phyloP scores from a whole-genome alignment of 2,113 vertebrate genomes.

The Colistium nudipinnis region DNA sequence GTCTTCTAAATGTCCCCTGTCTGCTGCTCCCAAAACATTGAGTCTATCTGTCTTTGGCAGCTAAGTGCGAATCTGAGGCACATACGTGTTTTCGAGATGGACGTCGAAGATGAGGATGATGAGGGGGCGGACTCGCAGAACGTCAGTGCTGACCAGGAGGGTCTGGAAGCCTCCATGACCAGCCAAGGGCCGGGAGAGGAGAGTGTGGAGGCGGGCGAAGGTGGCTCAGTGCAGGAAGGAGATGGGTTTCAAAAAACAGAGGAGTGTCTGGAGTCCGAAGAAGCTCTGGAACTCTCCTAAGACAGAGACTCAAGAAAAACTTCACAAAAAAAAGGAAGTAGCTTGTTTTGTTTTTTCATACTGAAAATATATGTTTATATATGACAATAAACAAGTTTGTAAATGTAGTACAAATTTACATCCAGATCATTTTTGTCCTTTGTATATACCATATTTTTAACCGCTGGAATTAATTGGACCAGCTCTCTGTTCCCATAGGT shows the following conservation, averaged over 20 bases:
- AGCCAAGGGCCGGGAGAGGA: conserved; percentile 63
- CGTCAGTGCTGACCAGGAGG: conserved; percentile 78
- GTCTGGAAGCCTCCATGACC: conserved; percentile 72
- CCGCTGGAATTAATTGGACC: too few species aligned
- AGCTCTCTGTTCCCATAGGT: not conserved
- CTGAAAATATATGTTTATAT: not conserved
- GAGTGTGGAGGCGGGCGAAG: conserved; percentile 28
- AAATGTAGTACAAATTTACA: too few species aligned
- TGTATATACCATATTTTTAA: too few species aligned
- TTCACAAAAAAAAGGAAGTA: not conserved
- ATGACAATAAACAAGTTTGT: conserved; percentile 42
- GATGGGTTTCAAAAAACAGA: conserved; percentile 32
- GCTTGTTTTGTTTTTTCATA: not conserved
- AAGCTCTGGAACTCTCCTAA: conserved; percentile 62
- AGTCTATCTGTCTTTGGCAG: conserved; percentile 68
- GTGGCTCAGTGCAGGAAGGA: conserved; percentile 10
- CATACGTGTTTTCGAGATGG: conserved; percentile 96
- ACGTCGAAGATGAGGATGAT: conserved; percentile 96
- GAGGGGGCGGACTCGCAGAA: conserved; percentile 86
- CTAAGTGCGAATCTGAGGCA: conserved; percentile 95
- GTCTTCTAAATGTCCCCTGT: not conserved
- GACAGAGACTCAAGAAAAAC: not conserved
- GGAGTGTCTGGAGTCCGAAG: conserved; percentile 66
- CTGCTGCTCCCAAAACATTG: not conserved
- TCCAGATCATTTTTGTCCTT: not conserved